phyloP scores from a whole-genome alignment of 2,797 vertebrate species.

The Anabacerthia variegaticeps region DNA sequence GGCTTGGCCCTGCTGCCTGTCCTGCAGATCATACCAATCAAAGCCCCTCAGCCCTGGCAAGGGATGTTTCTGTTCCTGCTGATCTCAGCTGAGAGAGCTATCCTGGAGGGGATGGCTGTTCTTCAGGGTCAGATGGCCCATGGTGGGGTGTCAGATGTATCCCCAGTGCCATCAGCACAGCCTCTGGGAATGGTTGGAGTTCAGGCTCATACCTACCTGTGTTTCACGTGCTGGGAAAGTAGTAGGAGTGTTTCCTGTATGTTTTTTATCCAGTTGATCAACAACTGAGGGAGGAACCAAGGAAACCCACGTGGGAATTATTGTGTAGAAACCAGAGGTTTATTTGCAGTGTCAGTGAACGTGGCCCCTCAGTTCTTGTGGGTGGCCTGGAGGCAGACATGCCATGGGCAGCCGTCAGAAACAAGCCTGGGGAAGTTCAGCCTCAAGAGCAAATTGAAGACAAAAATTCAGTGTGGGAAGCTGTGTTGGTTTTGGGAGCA shows the following conservation, averaged over 20 bases:
- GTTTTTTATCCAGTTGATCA: neutral
- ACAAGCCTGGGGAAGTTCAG: neutral
- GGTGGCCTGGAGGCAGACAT: neutral
- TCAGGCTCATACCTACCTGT: neutral
- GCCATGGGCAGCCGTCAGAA: neutral
- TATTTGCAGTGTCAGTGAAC: neutral
- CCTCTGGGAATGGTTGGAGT: neutral
- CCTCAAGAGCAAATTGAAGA: neutral
- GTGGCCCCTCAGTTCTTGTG: neutral
- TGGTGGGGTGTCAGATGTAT: conserved; percentile 55
- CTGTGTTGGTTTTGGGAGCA: neutral
- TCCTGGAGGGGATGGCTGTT: conserved; percentile 59
- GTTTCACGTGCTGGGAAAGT: fast-evolving
- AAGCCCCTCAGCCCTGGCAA: conserved; percentile 67
- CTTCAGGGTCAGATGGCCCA: conserved; percentile 48
- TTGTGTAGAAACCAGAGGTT: neutral
- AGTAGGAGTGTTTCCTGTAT: fast-evolving
- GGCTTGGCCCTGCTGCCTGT: conserved; percentile 67
- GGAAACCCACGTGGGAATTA: neutral
- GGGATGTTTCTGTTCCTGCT: conserved; percentile 66
- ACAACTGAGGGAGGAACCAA: neutral
- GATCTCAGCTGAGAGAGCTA: conserved; percentile 36
- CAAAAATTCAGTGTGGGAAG: neutral
- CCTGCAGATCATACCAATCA: conserved; percentile 63
- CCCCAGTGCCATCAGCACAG: conserved; percentile 39